phyloP scores from a whole-genome alignment of 2,113 vertebrate species.

The Petromus typicus region DNA sequence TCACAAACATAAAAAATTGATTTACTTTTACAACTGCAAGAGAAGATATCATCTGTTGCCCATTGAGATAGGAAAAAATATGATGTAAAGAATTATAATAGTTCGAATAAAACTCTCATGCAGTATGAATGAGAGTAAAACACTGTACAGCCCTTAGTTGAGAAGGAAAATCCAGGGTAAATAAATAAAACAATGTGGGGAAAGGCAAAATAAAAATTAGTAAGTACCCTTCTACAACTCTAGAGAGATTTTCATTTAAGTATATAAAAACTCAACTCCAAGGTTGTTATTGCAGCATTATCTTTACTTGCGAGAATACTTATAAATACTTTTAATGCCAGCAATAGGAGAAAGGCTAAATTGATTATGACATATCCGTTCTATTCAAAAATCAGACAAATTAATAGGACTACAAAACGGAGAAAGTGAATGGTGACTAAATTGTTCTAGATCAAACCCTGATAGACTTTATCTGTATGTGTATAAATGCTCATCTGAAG shows the following conservation, averaged over 20 bases:
- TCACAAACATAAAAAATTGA: background rate
- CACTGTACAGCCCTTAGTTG: background rate
- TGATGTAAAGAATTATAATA: background rate
- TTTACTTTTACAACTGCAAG: background rate
- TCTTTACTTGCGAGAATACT: background rate
- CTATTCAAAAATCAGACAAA: background rate
- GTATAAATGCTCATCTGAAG: background rate
- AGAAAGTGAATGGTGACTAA: background rate
- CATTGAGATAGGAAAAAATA: background rate
- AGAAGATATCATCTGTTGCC: background rate
- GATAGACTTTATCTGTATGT: background rate
- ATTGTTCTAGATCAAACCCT: background rate
- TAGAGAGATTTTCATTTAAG: background rate
- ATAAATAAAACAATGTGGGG: background rate
- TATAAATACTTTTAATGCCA: constrained; percentile 2
- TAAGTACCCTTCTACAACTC: background rate
- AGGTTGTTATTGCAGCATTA: background rate
- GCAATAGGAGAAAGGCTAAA: background rate
- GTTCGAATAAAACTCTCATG: background rate
- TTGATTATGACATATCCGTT: background rate
- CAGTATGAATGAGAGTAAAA: background rate
- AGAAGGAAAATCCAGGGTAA: no score
- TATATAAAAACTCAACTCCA: background rate
- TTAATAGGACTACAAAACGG: background rate
- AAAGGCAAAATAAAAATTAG: background rate